Base-by-base conservation (phyloP, 2,888 invertebrate genomes). In the Platypus cylindrus region DNA sequence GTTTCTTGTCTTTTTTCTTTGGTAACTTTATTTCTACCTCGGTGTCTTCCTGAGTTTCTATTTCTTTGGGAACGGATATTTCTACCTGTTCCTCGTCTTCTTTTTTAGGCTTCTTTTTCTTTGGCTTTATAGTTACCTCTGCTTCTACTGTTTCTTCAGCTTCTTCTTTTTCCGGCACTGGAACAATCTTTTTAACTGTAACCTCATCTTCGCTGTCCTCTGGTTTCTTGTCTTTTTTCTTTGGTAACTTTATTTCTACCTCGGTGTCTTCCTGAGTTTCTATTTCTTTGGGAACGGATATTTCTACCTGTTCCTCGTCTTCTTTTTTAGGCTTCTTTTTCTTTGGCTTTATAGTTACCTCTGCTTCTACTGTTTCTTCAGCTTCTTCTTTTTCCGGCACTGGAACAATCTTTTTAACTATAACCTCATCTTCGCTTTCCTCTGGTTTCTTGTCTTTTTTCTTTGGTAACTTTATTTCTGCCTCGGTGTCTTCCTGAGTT, bases 101-200 rank as follows among this genome's bases (percentile, higher is more conserved):
- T 58, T 49, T 48, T 50, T 58, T 41, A 17, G 36, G 32, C n/a
- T 17, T 64, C 49, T 72, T 68, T 50, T 71, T 67, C 44, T 56
- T 78, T 15, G 44, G 42, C 32, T 53, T 48, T 11, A 54, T 48
- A 25, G 54, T 46, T n/a, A 48, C 35, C 25, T 54, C 48, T 17
- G 47, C 46, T n/a, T n/a, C n/a, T n/a, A n/a, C n/a, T n/a, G n/a
- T n/a, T n/a, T n/a, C n/a, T 35, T 52, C 55, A 13, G 34, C 45
- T 52, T 52, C 47, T 50, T 60, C 50, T 47, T 51, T 38, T 16
- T 23, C 53, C 25, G 38, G 45, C 5, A 60, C 45, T 5, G 34
- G 37, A 30, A 40, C 37, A 31, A 17, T 16, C 27, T 57, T 56
- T 54, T 45, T 45, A 48, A 57, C 54, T 57, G 45, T 41, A 25